Percentiles rank a stretch among this genome's conserved stretches.
phyloP scores from a whole-genome alignment of 2,113 vertebrate genomes.

The Entosphenus tridentatus region DNA sequence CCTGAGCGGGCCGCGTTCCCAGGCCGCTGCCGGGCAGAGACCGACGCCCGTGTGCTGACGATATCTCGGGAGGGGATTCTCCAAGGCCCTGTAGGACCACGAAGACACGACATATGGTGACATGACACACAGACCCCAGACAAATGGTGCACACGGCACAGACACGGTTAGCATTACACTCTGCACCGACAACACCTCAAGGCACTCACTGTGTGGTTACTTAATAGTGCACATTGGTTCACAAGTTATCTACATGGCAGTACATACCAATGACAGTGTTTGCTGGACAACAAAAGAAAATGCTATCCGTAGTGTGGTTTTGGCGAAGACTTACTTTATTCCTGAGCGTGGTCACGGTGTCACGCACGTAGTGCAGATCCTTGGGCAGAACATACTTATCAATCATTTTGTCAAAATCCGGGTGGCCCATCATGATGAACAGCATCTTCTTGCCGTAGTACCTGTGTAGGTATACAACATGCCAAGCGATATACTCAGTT shows the following conservation, averaged over 20 bases:
- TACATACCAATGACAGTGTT: too few relatives aligned
- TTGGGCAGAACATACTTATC: conserved; percentile 48
- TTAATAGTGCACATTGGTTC: too few relatives aligned
- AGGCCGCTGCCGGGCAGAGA: conserved; percentile 32
- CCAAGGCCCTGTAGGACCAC: conserved; percentile 40
- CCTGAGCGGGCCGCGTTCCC: conserved; percentile 37
- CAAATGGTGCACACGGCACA: too few relatives aligned
- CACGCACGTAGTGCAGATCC: conserved; percentile 50
- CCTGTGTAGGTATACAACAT: conserved; percentile 20
- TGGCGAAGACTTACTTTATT: conserved; percentile 34
- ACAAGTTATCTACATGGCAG: too few relatives aligned
- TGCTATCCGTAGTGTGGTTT: too few relatives aligned
- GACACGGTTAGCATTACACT: too few relatives aligned
- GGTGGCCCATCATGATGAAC: conserved; percentile 42
- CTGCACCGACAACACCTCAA: too few relatives aligned
- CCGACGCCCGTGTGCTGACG: conserved; percentile 48
- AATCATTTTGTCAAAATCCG: conserved; percentile 54
- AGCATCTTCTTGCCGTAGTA: conserved; percentile 70
- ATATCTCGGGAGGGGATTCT: conserved; percentile 46
- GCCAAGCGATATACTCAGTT: too few relatives aligned
- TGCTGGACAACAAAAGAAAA: too few relatives aligned
- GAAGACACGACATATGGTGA: background rate
- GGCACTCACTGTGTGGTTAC: too few relatives aligned
- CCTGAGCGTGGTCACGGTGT: conserved; percentile 38
- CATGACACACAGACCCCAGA: too few relatives aligned